A percentile compares a stretch with the other conserved stretches of the same genome.
Conservation (phyloP, 2,888 invertebrate genomes). For the Adelognathus sp. region DNA sequence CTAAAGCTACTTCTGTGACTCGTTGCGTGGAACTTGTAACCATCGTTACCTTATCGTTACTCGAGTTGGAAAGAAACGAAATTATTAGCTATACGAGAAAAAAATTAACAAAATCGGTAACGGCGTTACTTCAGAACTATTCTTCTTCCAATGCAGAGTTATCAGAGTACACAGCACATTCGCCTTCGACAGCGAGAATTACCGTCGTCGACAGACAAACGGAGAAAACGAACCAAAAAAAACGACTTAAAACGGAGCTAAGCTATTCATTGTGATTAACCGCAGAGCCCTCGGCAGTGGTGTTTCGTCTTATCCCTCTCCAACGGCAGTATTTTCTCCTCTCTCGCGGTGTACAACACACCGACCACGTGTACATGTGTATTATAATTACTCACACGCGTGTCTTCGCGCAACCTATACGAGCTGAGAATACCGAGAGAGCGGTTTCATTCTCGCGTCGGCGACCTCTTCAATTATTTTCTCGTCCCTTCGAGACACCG, state of each 20-base stretch:
- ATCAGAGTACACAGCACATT: too few relatives aligned
- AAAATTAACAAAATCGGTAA: too few relatives aligned
- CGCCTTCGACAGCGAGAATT: slow-evolving; percentile 10
- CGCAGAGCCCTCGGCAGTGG: slow-evolving; percentile 31
- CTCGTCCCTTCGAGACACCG: slow-evolving; percentile 55
- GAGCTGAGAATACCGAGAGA: background rate
- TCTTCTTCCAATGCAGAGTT: too few relatives aligned
- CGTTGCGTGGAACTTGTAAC: too few relatives aligned
- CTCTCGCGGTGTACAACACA: background rate
- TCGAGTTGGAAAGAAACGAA: too few relatives aligned
- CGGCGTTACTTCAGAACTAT: too few relatives aligned
- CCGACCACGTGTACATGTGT: background rate
- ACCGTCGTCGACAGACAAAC: slow-evolving; percentile 5
- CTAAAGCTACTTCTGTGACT: too few relatives aligned
- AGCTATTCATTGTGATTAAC: slow-evolving; percentile 51
- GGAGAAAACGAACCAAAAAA: background rate
- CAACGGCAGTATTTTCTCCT: slow-evolving; percentile 6
- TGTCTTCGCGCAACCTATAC: background rate
- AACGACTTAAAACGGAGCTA: background rate
- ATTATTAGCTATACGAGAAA: too few relatives aligned
- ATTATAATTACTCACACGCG: background rate
- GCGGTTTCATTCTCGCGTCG: slow-evolving; percentile 38
- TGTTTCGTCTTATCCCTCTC: slow-evolving; percentile 31
- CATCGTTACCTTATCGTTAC: too few relatives aligned
- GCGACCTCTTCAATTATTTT: slow-evolving; percentile 58